Evolutionary conservation across 2,888 invertebrate genomes (phyloP).

Genomic region (Punctoribates punctum): DNA sequence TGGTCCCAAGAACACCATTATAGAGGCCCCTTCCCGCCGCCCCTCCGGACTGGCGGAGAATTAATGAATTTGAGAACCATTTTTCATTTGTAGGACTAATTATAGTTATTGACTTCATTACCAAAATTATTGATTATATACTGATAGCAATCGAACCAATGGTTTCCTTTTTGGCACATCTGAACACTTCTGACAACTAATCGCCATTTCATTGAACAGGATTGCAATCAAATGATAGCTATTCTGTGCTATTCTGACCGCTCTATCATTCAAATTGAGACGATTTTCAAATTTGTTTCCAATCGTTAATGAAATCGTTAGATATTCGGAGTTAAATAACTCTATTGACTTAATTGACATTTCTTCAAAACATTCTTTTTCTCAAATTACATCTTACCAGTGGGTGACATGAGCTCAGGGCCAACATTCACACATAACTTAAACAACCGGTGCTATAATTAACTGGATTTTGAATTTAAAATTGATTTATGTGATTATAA

Average conservation of each 20-base stretch:
- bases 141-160: background rate
- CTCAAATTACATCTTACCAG: no score
- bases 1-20: background rate
- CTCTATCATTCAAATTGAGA: no score
- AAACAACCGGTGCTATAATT: background rate
- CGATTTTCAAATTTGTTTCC: no score
- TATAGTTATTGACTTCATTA: slow-evolving; percentile 27
- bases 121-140: background rate
- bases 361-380: no score
- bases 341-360: no score
- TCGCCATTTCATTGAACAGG: background rate
- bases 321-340: no score
- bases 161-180: background rate
- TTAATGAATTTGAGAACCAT: slow-evolving; percentile 27
- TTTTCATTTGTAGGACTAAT: slow-evolving; percentile 30
- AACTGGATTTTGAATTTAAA: background rate
- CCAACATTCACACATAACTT: no score
- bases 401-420: no score
- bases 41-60: background rate
- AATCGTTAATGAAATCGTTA: no score
- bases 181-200: slow-evolving; percentile 6
- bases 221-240: no score
- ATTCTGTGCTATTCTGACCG: no score
- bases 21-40: background rate
- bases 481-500: background rate